These are phyloP conservation scores for Urophycis tenuis DNA, from an alignment of 2,797 vertebrate species.

Conservation along the genomic window DNA sequence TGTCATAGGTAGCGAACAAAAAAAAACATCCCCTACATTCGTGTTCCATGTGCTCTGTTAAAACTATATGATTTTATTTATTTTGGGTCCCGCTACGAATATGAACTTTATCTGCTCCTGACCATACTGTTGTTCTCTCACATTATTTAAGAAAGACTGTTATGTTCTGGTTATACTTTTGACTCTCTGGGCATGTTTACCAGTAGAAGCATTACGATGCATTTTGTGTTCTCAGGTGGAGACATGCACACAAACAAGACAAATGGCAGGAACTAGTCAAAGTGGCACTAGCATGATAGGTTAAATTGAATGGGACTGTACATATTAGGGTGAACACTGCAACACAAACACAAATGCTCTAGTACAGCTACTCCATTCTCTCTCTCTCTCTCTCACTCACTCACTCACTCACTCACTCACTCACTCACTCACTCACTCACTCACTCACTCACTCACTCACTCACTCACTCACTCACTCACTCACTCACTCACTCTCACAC, in stretches of 20 bases:
- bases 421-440: slow-evolving; percentile 8
- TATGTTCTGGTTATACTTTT: too few relatives aligned
- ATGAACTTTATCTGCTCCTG: too few relatives aligned
- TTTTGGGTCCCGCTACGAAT: too few relatives aligned
- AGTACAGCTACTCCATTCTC: not conserved
- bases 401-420: slow-evolving; percentile 2
- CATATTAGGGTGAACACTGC: not conserved
- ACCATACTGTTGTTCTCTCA: too few relatives aligned
- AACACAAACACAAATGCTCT: not conserved
- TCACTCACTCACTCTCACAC: slow-evolving; percentile 6
- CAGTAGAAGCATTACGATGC: not conserved
- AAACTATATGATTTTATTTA: too few relatives aligned
- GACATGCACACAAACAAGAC: not conserved
- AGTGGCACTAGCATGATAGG: not conserved
- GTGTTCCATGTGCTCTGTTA: too few relatives aligned
- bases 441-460: not conserved
- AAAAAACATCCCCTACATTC: too few relatives aligned
- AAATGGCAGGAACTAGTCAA: not conserved
- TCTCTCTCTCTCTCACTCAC: not conserved
- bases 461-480: not conserved
- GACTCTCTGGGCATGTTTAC: not conserved
- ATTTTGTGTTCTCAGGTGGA: not conserved
- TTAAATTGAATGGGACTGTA: not conserved
- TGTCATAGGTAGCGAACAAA: too few relatives aligned
- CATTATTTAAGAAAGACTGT: too few relatives aligned